These are phyloP conservation scores for Hylyphantes graminicola DNA, from an alignment of 1,140 invertebrate genomes.

Conservation along the genomic window DNA sequence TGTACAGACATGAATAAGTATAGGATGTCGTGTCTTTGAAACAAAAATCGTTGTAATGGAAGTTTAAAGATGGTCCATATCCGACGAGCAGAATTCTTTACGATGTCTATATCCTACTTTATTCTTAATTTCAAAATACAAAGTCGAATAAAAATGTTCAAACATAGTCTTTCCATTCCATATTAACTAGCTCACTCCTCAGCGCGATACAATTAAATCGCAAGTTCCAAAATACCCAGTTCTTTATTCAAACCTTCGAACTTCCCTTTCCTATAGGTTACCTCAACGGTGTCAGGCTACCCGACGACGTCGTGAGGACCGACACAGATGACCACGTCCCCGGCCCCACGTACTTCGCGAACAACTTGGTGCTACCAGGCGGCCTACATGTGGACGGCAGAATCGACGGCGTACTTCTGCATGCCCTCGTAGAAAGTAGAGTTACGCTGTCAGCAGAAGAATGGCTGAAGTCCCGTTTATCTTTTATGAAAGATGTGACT, in stretches of 20 bases:
- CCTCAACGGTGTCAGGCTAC: slow-evolving; percentile 30
- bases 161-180: neutral
- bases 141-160: too few species aligned
- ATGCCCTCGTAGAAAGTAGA: neutral
- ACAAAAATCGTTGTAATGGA: too few species aligned
- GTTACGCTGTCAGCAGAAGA: slow-evolving; percentile 9
- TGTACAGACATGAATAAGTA: too few species aligned
- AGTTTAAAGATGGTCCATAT: too few species aligned
- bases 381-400: neutral
- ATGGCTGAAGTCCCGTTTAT: neutral
- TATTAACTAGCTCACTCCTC: neutral
- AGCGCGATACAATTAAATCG: neutral
- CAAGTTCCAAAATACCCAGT: too few species aligned
- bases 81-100: too few species aligned
- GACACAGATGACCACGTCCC: slow-evolving; percentile 1
- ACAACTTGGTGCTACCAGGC: neutral
- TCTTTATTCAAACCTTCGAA: neutral
- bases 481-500: neutral
- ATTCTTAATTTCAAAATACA: too few species aligned
- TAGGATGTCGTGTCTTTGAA: too few species aligned
- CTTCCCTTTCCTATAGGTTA: neutral
- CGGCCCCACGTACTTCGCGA: slow-evolving; percentile 1
- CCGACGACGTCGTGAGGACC: neutral
- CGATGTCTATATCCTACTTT: too few species aligned
- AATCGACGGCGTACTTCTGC: neutral